A percentile compares a stretch with the other conserved stretches of the same genome.
Conservation (phyloP, 2,888 invertebrate genomes). For the Argyresthia albistria region DNA sequence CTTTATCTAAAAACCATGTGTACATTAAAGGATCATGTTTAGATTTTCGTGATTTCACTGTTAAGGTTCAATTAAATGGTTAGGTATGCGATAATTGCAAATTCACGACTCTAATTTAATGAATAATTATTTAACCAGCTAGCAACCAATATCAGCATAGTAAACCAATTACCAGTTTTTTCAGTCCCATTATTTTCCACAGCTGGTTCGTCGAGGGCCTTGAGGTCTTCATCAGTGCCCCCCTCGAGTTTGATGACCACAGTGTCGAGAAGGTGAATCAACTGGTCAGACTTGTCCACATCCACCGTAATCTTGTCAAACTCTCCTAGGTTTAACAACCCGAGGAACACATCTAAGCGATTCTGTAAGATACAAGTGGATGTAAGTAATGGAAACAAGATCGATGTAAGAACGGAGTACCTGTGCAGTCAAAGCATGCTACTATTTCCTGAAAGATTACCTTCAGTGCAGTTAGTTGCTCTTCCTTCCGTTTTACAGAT, state of each 20-base stretch:
- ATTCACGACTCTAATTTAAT: no score
- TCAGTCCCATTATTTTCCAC: constrained; percentile 33
- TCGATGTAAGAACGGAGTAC: no score
- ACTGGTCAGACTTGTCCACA: constrained; percentile 83
- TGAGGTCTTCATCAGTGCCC: constrained; percentile 89
- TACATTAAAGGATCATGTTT: neutral
- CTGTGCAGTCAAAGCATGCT: no score
- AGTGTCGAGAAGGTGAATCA: constrained; percentile 92
- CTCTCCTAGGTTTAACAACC: constrained; percentile 81
- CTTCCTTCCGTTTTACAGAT: constrained; percentile 89
- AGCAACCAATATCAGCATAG: neutral
- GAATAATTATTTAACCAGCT: no score
- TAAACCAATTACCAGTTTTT: constrained; percentile 29
- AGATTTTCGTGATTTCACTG: no score
- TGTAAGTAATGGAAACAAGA: neutral
- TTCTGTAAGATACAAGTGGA: constrained; percentile 62
- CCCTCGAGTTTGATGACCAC: constrained; percentile 98
- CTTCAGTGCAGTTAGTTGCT: constrained; percentile 85
- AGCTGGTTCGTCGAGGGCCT: constrained; percentile 79
- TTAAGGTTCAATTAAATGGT: no score
- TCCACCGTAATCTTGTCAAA: constrained; percentile 88
- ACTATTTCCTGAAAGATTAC: constrained; percentile 42
- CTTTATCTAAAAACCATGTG: constrained; percentile 27
- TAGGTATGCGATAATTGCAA: no score
- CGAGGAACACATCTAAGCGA: constrained; percentile 91